Percentiles rank a stretch among this genome's conserved stretches.
Evolutionary conservation across 2,888 invertebrate genomes (phyloP).

Genomic region (Idaea dimidiata): DNA sequence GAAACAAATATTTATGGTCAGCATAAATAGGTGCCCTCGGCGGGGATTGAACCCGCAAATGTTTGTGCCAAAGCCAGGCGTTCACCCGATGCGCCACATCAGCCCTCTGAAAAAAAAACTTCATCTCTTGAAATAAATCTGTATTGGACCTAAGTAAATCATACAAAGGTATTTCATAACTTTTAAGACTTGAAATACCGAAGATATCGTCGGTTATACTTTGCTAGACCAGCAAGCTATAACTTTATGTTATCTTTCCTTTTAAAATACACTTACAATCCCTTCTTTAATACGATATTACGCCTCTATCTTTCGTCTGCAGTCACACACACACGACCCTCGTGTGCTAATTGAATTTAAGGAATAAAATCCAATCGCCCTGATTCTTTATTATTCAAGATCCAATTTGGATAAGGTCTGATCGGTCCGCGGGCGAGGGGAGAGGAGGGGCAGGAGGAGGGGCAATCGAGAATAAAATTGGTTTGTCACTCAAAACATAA

Average conservation of each 20-base stretch:
- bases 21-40: no score
- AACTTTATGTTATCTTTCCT: conserved; percentile 29
- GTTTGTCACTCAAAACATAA: conserved; percentile 82
- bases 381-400: conserved; percentile 83
- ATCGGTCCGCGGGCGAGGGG: conserved; percentile 70
- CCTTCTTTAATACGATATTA: conserved; percentile 75
- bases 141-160: not conserved
- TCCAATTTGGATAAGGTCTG: conserved; percentile 82
- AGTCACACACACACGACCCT: conserved; percentile 76
- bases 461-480: conserved; percentile 79
- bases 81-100: no score
- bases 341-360: conserved; percentile 82
- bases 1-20: no score
- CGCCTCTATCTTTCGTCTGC: conserved; percentile 78
- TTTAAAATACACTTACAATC: conserved; percentile 59
- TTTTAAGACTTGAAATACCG: not conserved
- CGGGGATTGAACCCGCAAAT: no score
- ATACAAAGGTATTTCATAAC: not conserved
- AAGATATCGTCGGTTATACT: not conserved
- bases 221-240: not conserved
- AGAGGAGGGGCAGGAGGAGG: conserved; percentile 50
- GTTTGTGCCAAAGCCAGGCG: no score
- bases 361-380: conserved; percentile 82
- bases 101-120: not conserved
- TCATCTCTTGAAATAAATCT: not conserved